Conservation (phyloP, 2,797 vertebrate genomes). For the Choloepus didactylus region DNA sequence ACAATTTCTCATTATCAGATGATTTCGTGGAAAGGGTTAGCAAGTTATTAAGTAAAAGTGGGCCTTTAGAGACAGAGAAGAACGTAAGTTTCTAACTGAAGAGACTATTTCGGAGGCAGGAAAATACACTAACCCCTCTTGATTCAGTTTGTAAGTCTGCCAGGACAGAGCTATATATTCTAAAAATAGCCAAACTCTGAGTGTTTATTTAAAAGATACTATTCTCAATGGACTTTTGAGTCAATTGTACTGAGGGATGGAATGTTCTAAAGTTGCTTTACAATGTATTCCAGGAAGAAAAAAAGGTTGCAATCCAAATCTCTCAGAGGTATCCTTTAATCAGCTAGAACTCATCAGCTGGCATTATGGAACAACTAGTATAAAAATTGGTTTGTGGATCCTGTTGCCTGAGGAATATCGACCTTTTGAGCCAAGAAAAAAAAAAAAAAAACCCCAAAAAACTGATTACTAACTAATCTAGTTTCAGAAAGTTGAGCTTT, state of each 20-base stretch:
- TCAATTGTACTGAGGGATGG: constrained; percentile 63
- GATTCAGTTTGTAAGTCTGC: constrained; percentile 38
- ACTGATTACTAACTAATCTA: background rate
- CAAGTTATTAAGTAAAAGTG: background rate
- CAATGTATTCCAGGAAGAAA: background rate
- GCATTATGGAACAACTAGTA: constrained; percentile 26
- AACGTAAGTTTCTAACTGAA: background rate
- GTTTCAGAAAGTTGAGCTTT: background rate
- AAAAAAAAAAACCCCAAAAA: background rate
- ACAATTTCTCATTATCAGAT: background rate
- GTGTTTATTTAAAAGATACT: constrained; percentile 60
- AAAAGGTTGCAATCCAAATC: constrained; percentile 60
- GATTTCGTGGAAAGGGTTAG: background rate
- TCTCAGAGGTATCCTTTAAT: constrained; percentile 69
- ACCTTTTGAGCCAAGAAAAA: background rate
- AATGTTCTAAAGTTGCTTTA: constrained; percentile 75
- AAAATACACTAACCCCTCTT: background rate
- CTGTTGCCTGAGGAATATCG: background rate
- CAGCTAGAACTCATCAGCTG: constrained; percentile 55
- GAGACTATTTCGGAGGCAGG: background rate
- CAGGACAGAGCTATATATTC: constrained; percentile 12
- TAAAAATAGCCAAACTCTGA: constrained; percentile 67
- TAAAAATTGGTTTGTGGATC: background rate
- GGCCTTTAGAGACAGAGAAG: constrained; percentile 11
- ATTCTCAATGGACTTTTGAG: constrained; percentile 58